Evolutionary conservation across 2,888 invertebrate genomes (phyloP).

Genomic region (Nasonovia ribisnigri): DNA sequence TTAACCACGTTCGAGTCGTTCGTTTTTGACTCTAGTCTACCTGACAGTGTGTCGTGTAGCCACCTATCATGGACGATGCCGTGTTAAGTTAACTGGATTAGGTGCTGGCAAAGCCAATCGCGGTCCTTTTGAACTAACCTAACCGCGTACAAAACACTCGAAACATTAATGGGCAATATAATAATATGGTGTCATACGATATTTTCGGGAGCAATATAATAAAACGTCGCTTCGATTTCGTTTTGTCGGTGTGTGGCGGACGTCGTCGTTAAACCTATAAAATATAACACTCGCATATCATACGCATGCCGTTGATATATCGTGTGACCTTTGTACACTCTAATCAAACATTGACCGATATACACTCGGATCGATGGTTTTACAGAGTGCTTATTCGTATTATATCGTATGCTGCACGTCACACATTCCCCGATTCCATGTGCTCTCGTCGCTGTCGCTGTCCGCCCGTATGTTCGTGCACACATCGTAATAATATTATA

Average conservation of each 20-base stretch:
- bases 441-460: not conserved
- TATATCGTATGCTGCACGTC: not conserved
- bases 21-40: not conserved
- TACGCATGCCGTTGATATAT: not conserved
- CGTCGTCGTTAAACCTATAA: not conserved
- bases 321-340: not conserved
- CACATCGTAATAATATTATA: too few relatives aligned
- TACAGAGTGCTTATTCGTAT: not conserved
- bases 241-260: not conserved
- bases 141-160: not conserved
- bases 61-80: not conserved
- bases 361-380: slow-evolving; percentile 9
- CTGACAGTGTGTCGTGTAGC: not conserved
- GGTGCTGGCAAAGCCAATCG: not conserved
- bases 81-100: not conserved
- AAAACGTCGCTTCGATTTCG: not conserved
- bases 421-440: not conserved
- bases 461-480: not conserved
- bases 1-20: not conserved
- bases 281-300: not conserved
- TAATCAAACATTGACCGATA: slow-evolving; percentile 16
- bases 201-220: slow-evolving; percentile 5
- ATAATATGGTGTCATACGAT: not conserved
- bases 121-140: too few relatives aligned
- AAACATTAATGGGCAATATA: not conserved